Conservation (phyloP, 1,140 invertebrate species). For the Caenorhabditis brenneri region DNA sequence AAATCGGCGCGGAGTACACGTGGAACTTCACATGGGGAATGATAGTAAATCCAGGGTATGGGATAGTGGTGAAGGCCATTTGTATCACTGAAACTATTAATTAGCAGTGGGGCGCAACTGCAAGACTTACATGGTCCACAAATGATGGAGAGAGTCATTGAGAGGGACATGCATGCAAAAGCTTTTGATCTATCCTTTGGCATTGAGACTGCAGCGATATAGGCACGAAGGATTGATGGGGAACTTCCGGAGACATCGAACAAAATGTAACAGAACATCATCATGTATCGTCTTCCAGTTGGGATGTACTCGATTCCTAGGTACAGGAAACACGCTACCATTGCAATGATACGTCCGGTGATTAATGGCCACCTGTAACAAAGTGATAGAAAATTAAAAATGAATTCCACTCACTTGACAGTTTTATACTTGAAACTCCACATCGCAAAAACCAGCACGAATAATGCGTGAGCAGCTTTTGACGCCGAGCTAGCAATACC, state of each 20-base stretch:
- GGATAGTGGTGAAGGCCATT: conserved; percentile 44
- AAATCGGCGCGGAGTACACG: conserved; percentile 47
- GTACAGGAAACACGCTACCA: conserved; percentile 33
- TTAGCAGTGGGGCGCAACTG: background rate
- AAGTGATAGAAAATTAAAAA: background rate
- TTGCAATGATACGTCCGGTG: conserved; percentile 34
- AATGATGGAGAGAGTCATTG: conserved; percentile 34
- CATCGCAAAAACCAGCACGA: conserved; percentile 21
- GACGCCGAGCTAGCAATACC: conserved; percentile 40
- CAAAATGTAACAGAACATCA: conserved; percentile 36
- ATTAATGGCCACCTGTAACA: conserved; percentile 29
- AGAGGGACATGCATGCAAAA: conserved; percentile 34
- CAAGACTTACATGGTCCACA: conserved; percentile 31
- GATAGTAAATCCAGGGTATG: conserved; percentile 42
- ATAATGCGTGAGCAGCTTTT: conserved; percentile 38
- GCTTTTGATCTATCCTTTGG: conserved; percentile 38
- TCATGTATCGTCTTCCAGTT: conserved; percentile 44
- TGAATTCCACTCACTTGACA: conserved; percentile 26
- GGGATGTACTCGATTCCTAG: conserved; percentile 36
- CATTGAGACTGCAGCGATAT: conserved; percentile 31
- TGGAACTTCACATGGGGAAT: conserved; percentile 45
- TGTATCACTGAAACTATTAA: conserved; percentile 35
- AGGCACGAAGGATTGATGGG: conserved; percentile 31
- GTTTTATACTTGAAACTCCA: conserved; percentile 46
- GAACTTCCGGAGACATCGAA: conserved; percentile 34